phyloP scores from a whole-genome alignment of 2,113 vertebrate genomes.

The Ciconia maguari region DNA sequence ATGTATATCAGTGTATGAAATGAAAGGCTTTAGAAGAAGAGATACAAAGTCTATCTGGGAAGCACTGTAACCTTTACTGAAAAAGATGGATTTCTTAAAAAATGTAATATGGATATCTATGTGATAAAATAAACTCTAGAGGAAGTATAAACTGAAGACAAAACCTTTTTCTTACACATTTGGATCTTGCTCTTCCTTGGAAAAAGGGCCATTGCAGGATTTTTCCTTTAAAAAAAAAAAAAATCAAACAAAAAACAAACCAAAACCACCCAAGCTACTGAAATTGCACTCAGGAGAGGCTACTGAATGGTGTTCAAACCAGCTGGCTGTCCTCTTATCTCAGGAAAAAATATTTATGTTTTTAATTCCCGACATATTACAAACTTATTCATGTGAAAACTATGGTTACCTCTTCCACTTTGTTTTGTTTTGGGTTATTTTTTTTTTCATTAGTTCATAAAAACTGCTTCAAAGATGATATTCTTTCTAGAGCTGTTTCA shows the following conservation, averaged over 20 bases:
- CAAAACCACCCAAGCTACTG: background rate
- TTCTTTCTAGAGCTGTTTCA: background rate
- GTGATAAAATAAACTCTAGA: background rate
- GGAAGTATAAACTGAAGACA: background rate
- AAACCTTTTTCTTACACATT: background rate
- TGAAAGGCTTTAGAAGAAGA: background rate
- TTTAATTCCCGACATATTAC: background rate
- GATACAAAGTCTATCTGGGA: background rate
- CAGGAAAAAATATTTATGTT: background rate
- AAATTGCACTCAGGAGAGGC: background rate
- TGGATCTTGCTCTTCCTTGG: rapidly evolving
- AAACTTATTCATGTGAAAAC: background rate
- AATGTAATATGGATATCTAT: background rate
- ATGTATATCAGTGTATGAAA: background rate
- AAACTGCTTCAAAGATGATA: background rate
- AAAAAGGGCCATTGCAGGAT: background rate
- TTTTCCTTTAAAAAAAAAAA: background rate
- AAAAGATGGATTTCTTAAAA: background rate
- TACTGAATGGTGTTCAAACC: background rate
- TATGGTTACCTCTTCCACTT: background rate
- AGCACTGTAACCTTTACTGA: background rate
- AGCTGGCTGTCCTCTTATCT: background rate
- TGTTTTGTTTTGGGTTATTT: background rate
- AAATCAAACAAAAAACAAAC: too few species aligned
- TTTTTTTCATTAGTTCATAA: background rate